Percentiles rank a stretch among this genome's conserved stretches.
Conservation (phyloP, 2,113 vertebrate species). For the Oncorhynchus clarkii region DNA sequence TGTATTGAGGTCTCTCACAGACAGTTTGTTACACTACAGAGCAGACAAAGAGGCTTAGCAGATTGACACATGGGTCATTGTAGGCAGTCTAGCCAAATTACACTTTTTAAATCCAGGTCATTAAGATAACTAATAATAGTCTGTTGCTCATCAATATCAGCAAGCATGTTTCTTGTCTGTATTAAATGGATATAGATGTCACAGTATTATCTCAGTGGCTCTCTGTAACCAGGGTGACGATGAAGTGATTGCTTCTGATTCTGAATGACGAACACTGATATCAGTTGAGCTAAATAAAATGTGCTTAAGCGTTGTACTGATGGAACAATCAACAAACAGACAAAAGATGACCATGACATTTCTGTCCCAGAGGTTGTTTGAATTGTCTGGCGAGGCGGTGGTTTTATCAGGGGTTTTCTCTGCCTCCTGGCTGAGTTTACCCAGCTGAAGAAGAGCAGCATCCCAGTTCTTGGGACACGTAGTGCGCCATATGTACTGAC, state of each 20-base stretch:
- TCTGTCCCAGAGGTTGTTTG: slow-evolving; percentile 13
- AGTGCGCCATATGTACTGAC: neutral
- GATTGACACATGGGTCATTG: slow-evolving; percentile 29
- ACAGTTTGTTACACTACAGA: neutral
- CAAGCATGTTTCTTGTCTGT: neutral
- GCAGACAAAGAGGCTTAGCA: neutral
- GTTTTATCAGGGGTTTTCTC: slow-evolving; percentile 17
- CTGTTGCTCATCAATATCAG: slow-evolving; percentile 15
- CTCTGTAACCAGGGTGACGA: slow-evolving; percentile 45
- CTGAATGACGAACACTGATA: slow-evolving; percentile 20
- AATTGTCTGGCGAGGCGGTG: slow-evolving; percentile 5
- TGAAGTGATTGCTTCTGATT: slow-evolving; percentile 27
- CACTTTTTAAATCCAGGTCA: slow-evolving; percentile 37
- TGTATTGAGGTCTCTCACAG: neutral
- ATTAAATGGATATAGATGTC: neutral
- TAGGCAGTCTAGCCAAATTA: slow-evolving; percentile 30
- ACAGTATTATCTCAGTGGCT: slow-evolving; percentile 10
- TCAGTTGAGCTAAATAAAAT: slow-evolving; percentile 6
- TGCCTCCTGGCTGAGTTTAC: slow-evolving; percentile 4
- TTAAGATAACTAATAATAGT: slow-evolving; percentile 14
- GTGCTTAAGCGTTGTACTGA: slow-evolving; percentile 6
- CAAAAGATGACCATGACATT: slow-evolving; percentile 10
- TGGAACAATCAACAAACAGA: slow-evolving; percentile 33
- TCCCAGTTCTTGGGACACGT: neutral
- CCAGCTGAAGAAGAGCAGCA: neutral